These are phyloP conservation scores for Seriola dumerili DNA, from an alignment of 2,113 vertebrate species.

Conservation along the genomic window DNA sequence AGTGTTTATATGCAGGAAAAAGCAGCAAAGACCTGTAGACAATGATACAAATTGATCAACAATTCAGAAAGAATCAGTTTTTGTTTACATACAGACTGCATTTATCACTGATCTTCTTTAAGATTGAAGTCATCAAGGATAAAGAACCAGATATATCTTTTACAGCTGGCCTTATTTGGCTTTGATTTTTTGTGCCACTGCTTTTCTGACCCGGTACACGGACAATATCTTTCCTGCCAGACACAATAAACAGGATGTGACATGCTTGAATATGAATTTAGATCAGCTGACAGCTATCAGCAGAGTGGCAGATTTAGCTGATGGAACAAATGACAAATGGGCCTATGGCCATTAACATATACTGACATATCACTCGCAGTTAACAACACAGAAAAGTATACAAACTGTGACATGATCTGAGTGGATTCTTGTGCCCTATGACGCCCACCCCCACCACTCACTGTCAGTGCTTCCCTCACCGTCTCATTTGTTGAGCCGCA, in stretches of 20 bases:
- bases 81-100: background rate
- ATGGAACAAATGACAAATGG: conserved; percentile 20
- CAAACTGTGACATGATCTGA: conserved; percentile 9
- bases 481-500: conserved; percentile 25
- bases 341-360: conserved; percentile 16
- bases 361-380: conserved; percentile 6
- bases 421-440: background rate
- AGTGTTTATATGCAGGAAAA: background rate
- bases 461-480: background rate
- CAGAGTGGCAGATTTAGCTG: background rate
- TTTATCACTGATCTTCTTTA: background rate
- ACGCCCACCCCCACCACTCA: conserved; percentile 11
- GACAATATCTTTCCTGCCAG: conserved; percentile 3
- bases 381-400: background rate
- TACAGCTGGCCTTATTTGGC: background rate
- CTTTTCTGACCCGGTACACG: conserved; percentile 1
- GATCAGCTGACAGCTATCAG: background rate
- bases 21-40: background rate
- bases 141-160: background rate
- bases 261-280: conserved; percentile 16
- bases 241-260: conserved; percentile 26
- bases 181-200: conserved; percentile 9
- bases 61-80: background rate
- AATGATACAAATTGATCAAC: background rate
- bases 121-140: background rate